Conservation (phyloP, 2,888 invertebrate species). For the Creontiades dilutus region DNA sequence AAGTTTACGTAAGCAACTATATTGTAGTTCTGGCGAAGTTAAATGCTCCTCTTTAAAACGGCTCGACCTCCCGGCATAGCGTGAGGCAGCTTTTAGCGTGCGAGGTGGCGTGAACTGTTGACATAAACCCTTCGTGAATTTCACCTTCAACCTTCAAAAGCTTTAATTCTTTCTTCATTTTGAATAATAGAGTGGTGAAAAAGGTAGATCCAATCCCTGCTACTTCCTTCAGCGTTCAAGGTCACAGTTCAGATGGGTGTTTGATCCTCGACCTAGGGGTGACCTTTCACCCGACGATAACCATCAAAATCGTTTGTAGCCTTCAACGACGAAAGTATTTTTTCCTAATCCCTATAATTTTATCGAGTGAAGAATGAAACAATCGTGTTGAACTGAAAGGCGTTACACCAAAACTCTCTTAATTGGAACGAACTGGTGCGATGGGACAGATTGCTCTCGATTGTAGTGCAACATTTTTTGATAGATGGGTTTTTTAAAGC, state of each 20-base stretch:
- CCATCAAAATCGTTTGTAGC: not conserved
- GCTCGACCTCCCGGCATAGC: not conserved
- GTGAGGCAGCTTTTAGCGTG: not conserved
- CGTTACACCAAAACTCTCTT: no score
- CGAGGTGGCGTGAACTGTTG: slow-evolving; percentile 7
- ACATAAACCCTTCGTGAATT: slow-evolving; percentile 6
- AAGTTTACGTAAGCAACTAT: not conserved
- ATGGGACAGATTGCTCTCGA: no score
- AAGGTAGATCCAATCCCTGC: not conserved
- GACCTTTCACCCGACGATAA: not conserved
- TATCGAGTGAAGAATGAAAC: no score
- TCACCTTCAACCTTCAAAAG: not conserved
- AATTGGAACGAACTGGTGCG: no score
- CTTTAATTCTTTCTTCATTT: not conserved
- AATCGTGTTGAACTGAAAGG: no score
- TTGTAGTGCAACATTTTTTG: no score
- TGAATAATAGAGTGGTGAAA: not conserved
- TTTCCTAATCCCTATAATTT: no score
- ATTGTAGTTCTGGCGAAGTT: not conserved
- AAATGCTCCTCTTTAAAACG: not conserved
- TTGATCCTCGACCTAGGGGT: not conserved
- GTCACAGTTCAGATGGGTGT: not conserved
- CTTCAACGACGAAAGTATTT: no score
- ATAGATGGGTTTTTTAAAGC: no score
- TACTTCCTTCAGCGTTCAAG: not conserved